These are phyloP conservation scores for Chesias legatella DNA, from an alignment of 2,888 invertebrate species.

Conservation along the genomic window DNA sequence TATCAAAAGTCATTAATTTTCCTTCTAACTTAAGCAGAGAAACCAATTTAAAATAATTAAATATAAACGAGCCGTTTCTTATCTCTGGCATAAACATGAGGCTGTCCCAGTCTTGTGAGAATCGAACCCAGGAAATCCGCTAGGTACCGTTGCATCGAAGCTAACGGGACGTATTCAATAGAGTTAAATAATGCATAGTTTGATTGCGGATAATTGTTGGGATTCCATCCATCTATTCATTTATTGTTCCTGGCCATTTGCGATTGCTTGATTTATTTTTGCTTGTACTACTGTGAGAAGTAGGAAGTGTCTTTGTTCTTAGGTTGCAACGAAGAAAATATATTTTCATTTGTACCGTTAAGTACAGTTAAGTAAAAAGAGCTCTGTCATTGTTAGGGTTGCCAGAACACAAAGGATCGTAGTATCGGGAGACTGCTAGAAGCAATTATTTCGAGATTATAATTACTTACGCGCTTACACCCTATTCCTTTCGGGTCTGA, in stretches of 20 bases:
- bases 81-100: slow-evolving; percentile 31
- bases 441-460: too few species aligned
- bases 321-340: not conserved
- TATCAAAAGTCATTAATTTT: too few species aligned
- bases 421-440: too few species aligned
- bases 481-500: too few species aligned
- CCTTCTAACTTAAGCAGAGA: too few species aligned
- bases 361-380: too few species aligned
- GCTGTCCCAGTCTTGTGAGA: slow-evolving; percentile 62
- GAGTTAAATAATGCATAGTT: slow-evolving; percentile 26
- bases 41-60: too few species aligned
- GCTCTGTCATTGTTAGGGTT: too few species aligned
- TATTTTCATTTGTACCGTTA: too few species aligned
- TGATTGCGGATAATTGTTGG: slow-evolving; percentile 24
- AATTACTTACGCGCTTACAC: too few species aligned
- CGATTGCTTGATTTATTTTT: not conserved
- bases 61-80: too few species aligned
- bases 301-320: not conserved
- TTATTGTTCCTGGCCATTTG: slow-evolving; percentile 10
- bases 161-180: slow-evolving; percentile 50
- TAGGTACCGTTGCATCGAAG: slow-evolving; percentile 53
- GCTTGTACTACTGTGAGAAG: not conserved
- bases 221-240: slow-evolving; percentile 12
- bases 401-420: too few species aligned
- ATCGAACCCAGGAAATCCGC: slow-evolving; percentile 67